Percentiles rank a stretch among this genome's conserved stretches.
phyloP scores from a whole-genome alignment of 2,888 invertebrate species.

The Eilema caniola region DNA sequence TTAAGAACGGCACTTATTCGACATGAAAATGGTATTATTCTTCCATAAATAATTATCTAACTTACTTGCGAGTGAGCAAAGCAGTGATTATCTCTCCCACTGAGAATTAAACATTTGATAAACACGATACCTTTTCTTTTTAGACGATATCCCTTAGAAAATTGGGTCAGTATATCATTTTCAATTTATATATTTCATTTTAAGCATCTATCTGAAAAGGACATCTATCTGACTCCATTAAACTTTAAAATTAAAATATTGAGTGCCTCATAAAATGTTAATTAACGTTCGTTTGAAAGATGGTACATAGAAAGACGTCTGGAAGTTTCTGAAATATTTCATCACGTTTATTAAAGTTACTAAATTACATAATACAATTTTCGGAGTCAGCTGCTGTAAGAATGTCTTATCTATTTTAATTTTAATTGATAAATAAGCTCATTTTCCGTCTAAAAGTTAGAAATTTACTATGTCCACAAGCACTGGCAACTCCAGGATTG shows the following conservation, averaged over 20 bases:
- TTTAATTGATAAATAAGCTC: background rate
- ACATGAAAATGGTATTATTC: background rate
- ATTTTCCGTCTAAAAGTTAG: background rate
- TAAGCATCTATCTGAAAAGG: background rate
- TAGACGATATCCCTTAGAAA: conserved; percentile 19
- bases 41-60: background rate
- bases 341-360: background rate
- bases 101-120: too few species aligned
- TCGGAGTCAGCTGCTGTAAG: background rate
- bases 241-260: conserved; percentile 3
- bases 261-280: conserved; percentile 6
- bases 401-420: background rate
- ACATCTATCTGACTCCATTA: background rate
- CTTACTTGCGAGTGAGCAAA: too few species aligned
- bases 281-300: conserved; percentile 4
- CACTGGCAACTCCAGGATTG: background rate
- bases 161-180: conserved; percentile 29
- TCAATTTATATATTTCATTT: conserved; percentile 20
- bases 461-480: background rate
- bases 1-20: conserved; percentile 10
- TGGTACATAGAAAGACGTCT: conserved; percentile 4
- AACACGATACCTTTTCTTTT: conserved; percentile 18
- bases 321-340: conserved; percentile 4
- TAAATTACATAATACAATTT: background rate
- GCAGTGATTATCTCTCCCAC: too few species aligned